Percentiles rank a stretch among this genome's conserved stretches.
Evolutionary conservation across 2,113 vertebrate genomes (phyloP).

Genomic region (Ancistrus triradiatus): DNA sequence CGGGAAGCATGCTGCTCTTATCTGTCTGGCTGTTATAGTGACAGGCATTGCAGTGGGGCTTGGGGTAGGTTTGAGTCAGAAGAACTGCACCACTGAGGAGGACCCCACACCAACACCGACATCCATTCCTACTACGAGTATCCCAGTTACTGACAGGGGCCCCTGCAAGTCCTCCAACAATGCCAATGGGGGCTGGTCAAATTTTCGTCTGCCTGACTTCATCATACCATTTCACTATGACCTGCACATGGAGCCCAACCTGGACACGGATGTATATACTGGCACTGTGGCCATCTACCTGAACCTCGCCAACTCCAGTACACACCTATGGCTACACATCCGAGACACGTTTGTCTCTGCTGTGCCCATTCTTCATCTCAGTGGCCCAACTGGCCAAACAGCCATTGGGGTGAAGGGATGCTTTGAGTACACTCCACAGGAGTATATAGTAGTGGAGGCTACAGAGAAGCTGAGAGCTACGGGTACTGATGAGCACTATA

Average conservation of each 20-base stretch:
- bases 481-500: conserved; percentile 52
- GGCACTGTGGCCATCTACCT: conserved; percentile 77
- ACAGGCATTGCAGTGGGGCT: conserved; percentile 83
- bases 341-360: conserved; percentile 77
- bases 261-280: conserved; percentile 75
- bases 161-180: conserved; percentile 69
- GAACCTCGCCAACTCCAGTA: conserved; percentile 57
- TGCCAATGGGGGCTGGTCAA: conserved; percentile 70
- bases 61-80: conserved; percentile 75
- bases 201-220: conserved; percentile 80
- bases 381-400: not conserved
- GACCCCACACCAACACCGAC: conserved; percentile 20
- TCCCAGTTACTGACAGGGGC: conserved; percentile 41
- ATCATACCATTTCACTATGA: conserved; percentile 82
- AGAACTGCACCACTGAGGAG: conserved; percentile 37
- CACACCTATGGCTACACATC: conserved; percentile 86
- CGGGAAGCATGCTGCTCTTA: conserved; percentile 73
- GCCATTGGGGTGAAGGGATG: conserved; percentile 69
- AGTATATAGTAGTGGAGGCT: conserved; percentile 85
- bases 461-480: conserved; percentile 50
- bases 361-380: conserved; percentile 62
- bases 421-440: conserved; percentile 75
- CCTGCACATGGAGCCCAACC: conserved; percentile 76
- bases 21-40: conserved; percentile 68
- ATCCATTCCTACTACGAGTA: not conserved